Base-by-base conservation (phyloP, 2,113 vertebrate genomes). In the Bufo bufo region DNA sequence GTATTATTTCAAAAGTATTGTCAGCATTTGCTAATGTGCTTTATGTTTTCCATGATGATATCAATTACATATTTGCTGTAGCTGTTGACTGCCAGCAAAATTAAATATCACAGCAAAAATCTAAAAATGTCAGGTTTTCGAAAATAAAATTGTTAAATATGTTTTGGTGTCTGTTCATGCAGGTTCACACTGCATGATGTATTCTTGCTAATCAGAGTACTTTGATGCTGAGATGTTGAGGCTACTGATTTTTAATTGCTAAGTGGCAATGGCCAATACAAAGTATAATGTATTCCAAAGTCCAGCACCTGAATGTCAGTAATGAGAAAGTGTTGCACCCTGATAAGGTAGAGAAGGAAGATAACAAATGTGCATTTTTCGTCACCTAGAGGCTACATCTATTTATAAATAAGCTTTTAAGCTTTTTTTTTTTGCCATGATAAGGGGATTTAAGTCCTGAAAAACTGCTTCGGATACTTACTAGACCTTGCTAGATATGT, bases 381-480 rank as follows among this genome's bases (percentile, higher is more conserved):
- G 2, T 75, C 20, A 75, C 72, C 72, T 75, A 50, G 47, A 75
- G 72, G 72, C 72, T 75, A 49, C 72, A 75, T 75, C 45, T 50
- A 50, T 75, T 75, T 75, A 75, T 75, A 75, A 75, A 75, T 49
- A 50, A 75, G 72, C 72, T 75, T 75, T 75, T 75, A 75, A 75
- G 45, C 72, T 75, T 75, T 33, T 66, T 75, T 75, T 49, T 66
- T 75, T 75, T 49, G 72, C 45, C 17, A 75, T 75, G 72, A 75
- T 75, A 75, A 75, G 72, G 16, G 17, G 45, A 75, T 50, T 75
- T 75, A 4, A 50, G 72, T 20, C 47, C 45, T 49, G 16, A 75
- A 75, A 75, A 75, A 75, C 72, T 50, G 72, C 14, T 75, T 75
- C 50, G 72, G 71, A 8, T 75, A 20, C 47, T 47, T 50, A 3